Base-by-base conservation (phyloP, 1,140 invertebrate genomes). In the Tetramorium parvispinum region DNA sequence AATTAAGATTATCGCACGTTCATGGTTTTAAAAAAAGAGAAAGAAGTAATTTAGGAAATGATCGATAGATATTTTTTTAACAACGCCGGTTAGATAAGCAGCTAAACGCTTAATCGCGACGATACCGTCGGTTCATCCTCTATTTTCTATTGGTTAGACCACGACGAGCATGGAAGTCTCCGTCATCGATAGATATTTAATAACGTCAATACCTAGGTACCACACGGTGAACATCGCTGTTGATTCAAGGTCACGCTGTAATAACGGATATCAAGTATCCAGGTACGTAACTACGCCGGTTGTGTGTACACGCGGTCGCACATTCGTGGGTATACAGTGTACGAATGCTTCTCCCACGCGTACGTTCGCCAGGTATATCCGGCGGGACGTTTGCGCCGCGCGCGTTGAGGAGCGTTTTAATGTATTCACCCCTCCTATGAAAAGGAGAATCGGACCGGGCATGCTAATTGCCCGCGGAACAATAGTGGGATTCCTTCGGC, bases 401-500 rank as follows among this genome's bases (percentile, higher is more conserved):
- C n/a, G 78, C 55, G 18, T 53, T 7, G 78, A 61, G 86, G 86
- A 91, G 85, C 59, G 76, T 90, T 90, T 57, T 92, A 92, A 92
- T 92, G 61, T 92, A 92, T 92, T 92, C 91, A 91, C 91, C 90
- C 90, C 87, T 88, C 85, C 91, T 66, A 46, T 16, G 40, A 82
- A 24, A 65, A 79, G 76, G 65, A 89, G 91, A 92, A 89, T 91
- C 87, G 61, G 87, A 75, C 59, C 83, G 83, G 87, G 91, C 91
- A 92, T 92, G 91, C 90, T 92, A 92, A 92, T 92, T 92, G 90
- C 82, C 85, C 57, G 85, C 83, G 78, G 91, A 91, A 92, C 91
- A 92, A 92, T 92, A 90, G 91, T 88, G 88, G 77, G 91, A 91
- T 88, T 91, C 89, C 89, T 76, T 66, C 70, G 71, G 46, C 73